Percentiles rank a stretch among this genome's conserved stretches.
phyloP scores from a whole-genome alignment of 2,113 vertebrate species.

The Uria lomvia region DNA sequence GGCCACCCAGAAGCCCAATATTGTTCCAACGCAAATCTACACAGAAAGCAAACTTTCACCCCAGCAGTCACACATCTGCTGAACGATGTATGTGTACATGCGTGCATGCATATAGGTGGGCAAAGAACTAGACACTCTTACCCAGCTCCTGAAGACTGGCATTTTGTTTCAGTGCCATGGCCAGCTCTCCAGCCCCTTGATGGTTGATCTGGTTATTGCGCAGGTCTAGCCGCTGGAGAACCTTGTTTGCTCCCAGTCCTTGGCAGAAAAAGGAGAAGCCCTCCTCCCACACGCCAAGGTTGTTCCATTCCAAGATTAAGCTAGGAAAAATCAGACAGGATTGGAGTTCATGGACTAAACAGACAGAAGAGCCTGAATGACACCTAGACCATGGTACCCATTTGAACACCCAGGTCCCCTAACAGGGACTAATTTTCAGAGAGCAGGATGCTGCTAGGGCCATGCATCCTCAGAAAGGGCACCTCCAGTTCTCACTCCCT shows the following conservation, averaged over 20 bases:
- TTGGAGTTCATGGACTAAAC: background rate
- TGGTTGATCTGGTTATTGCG: constrained; percentile 96
- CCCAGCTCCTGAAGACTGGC: constrained; percentile 83
- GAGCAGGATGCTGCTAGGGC: background rate
- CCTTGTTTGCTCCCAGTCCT: constrained; percentile 78
- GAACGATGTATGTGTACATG: rapidly evolving
- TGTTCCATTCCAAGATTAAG: constrained; percentile 93
- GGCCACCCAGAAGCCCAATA: constrained; percentile 88
- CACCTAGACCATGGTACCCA: rapidly evolving
- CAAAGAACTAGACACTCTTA: constrained; percentile 44
- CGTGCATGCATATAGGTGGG: rapidly evolving
- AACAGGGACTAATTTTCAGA: rapidly evolving
- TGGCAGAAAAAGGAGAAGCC: constrained; percentile 87
- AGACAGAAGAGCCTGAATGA: background rate
- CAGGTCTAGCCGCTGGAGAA: constrained; percentile 83
- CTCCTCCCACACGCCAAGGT: constrained; percentile 86
- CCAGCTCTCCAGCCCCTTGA: constrained; percentile 83
- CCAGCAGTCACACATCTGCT: background rate
- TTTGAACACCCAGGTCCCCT: background rate
- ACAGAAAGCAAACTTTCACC: background rate
- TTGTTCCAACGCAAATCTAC: constrained; percentile 96
- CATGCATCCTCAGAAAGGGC: background rate
- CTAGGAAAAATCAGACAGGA: constrained; percentile 62
- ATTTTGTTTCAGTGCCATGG: constrained; percentile 81
- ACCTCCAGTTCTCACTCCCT: background rate